Percentiles rank a stretch among this genome's conserved stretches.
These are phyloP conservation scores for Pocota personata DNA, from an alignment of 2,888 invertebrate genomes.

Conservation along the genomic window DNA sequence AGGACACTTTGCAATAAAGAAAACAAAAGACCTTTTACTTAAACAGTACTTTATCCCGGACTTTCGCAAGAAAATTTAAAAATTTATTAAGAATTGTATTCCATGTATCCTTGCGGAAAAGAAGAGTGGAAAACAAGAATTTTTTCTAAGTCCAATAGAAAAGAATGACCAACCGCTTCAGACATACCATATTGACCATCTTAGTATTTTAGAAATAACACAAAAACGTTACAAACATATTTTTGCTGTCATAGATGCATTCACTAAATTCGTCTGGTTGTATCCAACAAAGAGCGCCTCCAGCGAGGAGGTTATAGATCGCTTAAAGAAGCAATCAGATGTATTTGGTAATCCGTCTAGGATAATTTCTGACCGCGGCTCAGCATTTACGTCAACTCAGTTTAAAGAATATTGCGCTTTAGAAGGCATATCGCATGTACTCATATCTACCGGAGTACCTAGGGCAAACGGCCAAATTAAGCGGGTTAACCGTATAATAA, in stretches of 20 bases:
- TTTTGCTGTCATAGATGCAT: conserved; percentile 77
- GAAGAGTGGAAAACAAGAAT: conserved; percentile 13
- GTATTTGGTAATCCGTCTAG: conserved; percentile 78
- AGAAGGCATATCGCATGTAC: neutral
- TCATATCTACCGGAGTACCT: conserved; percentile 8
- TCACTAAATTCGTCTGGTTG: conserved; percentile 78
- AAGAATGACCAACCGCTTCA: conserved; percentile 16
- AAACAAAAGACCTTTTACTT: neutral
- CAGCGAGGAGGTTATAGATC: conserved; percentile 76
- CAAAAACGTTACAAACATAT: conserved; percentile 75
- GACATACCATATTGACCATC: conserved; percentile 45
- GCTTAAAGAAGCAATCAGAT: conserved; percentile 75
- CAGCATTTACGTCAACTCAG: conserved; percentile 79
- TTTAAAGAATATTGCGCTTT: conserved; percentile 43
- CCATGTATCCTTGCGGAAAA: conserved; percentile 6
- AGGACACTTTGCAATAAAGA: conserved; percentile 35
- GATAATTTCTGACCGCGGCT: conserved; percentile 78
- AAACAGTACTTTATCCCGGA: conserved; percentile 20
- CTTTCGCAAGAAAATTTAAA: conserved; percentile 28
- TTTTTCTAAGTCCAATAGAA: neutral
- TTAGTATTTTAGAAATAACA: conserved; percentile 26
- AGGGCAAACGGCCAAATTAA: conserved; percentile 6
- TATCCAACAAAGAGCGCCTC: conserved; percentile 76
- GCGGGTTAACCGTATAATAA: neutral
- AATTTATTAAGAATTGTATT: neutral